Base-by-base conservation (phyloP, 2,797 vertebrate genomes). In the Numenius phaeopus region DNA sequence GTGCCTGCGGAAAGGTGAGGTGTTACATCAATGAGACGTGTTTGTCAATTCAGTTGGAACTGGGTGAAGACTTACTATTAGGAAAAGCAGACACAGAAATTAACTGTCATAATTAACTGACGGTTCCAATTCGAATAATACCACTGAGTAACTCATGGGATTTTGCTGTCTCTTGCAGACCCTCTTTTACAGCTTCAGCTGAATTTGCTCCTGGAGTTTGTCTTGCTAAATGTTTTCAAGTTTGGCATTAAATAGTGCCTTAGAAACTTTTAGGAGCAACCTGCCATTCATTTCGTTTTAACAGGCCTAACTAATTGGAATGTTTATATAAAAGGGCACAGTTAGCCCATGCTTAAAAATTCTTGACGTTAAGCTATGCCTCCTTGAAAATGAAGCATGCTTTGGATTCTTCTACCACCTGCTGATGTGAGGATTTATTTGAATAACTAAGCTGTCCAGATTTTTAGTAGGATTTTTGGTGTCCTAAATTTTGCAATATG, bases 361-460 rank as follows among this genome's bases (percentile, higher is more conserved):
- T 89, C 78, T 87, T 93, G 93, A 95, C 80, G 70, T 80, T 90
- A 96, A 95, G 85, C 87, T 71, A 24, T 57, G 59, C 46, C 23
- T 91, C 34, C 54, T 72, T 71, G 67, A 83, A 90, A 97, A 70
- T 61, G n/a, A 67, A 90, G n/a, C 1, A 3, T 78, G 66, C 62
- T 90, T 94, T 82, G 79, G 50, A 62, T 92, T 94, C 86, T 44
- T 79, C 83, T 78, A 94, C 90, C 94, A 91, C 96, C 94, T 94
- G 85, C 92, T 77, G 65, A 13, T 71, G 39, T 26, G 32, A 93
- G 82, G 89, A 96, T 95, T 96, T 96, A 82, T 79, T 93, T 94
- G 73, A 95, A 90, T 96, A 95, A 91, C 71, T 94, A 81, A 94
- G 78, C 89, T 95, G 92, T 89, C 69, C 69, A 89, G 47, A 89